Evolutionary conservation across 2,797 vertebrate species (phyloP), one percentile per base, ranked within the genome.

Genomic region (Momotus momota): DNA sequence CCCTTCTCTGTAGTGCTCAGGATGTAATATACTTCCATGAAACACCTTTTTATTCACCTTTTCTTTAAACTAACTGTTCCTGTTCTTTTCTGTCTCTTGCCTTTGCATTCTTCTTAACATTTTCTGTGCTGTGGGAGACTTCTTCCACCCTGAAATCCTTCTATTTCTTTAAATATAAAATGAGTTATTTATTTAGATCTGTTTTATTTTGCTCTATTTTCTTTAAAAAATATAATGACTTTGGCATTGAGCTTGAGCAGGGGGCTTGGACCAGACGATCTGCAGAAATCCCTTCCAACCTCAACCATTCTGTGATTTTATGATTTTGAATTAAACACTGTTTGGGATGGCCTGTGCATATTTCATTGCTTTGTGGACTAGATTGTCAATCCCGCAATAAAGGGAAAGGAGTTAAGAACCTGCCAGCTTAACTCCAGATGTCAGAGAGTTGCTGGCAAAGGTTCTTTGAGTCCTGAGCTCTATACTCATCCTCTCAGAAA

Each of bases 41-140:
- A 91, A 73, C 48, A 82, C 33, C 48, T 83, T 91, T 92, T 89
- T 60, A 61, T 88, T 91, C 18, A 35, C 61, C 61, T 87, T 87
- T 91, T 67, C 48, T 85, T 84, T 87, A 69, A 81, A 72, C 29
- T 78, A 61, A 46, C 69, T 78, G 15, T 60, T 92, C 20, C 16
- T 51, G 12, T 26, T 62, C 40, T 66, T 90, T 72, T 73, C 41
- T 81, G 23, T 43, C 31, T 54, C 29, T 65, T 22, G 2, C 14
- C 27, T 70, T 77, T 71, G 23, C 14, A 15, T 77, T 85, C 43
- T 77, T 89, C 67, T n/a, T 70, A 51, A 58, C 7, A 27, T 29
- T 58, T 78, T 66, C 8, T 45, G 20, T 74, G 33, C 61, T 65
- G 7, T 35, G 26, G 0, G 2, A 71, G 57, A 27, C 11, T 41